Base-by-base conservation (phyloP, 2,797 vertebrate genomes). In the Falco berigora region DNA sequence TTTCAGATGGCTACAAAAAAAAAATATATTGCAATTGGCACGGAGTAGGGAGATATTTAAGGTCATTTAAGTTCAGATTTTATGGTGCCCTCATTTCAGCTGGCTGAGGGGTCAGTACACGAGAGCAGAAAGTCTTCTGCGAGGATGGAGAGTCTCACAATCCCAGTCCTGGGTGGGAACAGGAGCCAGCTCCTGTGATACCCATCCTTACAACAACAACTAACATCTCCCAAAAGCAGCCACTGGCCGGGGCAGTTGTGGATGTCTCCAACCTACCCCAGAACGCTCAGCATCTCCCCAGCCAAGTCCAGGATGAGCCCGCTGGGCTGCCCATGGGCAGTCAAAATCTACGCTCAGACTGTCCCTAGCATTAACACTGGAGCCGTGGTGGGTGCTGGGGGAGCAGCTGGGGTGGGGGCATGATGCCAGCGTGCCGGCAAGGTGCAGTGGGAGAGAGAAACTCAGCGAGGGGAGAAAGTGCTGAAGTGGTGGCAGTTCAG, bases 1-100 rank as follows among this genome's bases (percentile, higher is more conserved):
- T 14, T 32, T 46, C 49, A 49, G 27, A 13, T 0, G 0, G 55
- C 34, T 63, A 61, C 40, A 6, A 5, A 34, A 14, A 21, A 38
- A 30, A 21, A 52, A 22, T 40, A 40, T 40, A n/a, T 6, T 1
- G 32, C 14, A 16, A 14, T 2, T 25, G 62, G 66, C 59, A 46
- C 1, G 9, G 46, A 66, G 64, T 5, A 52, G 13, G 64, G 34
- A 44, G 49, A 12, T 32, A 19, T 3, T 9, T 14, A 44, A 73
- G 28, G 1, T 44, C 27, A 19, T 3, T 9, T 13, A 44, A 73
- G 28, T 1, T 44, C 30, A 21, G 9, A 34, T n/a, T 25, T 64
- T 9, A 56, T 3, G 12, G 25, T 6, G 14, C 13, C 36, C 16
- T 22, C 1, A 0, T 22, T 84, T 13, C 27, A 9, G 62, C 9